phyloP scores from a whole-genome alignment of 2,797 vertebrate species.

The Chrosomus eos region DNA sequence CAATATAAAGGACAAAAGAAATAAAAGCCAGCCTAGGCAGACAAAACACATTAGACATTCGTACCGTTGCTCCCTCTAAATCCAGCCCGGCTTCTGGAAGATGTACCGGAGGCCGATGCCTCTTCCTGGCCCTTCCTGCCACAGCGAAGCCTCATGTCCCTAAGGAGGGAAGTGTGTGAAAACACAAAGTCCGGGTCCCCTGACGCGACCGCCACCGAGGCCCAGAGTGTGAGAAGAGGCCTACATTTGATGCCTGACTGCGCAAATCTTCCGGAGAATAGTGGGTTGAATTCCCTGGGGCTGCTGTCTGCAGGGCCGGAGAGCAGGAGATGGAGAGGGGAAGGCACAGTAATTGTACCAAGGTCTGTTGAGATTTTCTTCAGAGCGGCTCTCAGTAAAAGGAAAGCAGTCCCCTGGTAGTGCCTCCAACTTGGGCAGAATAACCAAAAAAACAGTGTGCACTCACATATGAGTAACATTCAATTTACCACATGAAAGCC shows the following conservation, averaged over 20 bases:
- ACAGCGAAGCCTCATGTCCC: slow-evolving; percentile 72
- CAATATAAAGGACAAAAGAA: neutral
- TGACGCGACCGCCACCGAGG: slow-evolving; percentile 64
- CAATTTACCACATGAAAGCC: slow-evolving; percentile 89
- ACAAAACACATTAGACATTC: slow-evolving; percentile 16
- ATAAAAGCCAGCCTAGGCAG: neutral
- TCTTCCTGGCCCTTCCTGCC: slow-evolving; percentile 54
- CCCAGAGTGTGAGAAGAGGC: slow-evolving; percentile 84
- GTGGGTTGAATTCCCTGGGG: slow-evolving; percentile 84
- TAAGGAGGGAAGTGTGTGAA: slow-evolving; percentile 79
- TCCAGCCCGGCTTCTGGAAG: neutral
- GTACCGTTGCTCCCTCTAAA: neutral
- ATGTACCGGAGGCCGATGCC: slow-evolving; percentile 8
- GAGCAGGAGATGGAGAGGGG: slow-evolving; percentile 85
- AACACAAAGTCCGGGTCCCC: slow-evolving; percentile 78
- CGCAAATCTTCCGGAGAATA: slow-evolving; percentile 84
- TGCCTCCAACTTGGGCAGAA: slow-evolving; percentile 82
- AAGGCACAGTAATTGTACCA: slow-evolving; percentile 87
- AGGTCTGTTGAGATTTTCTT: slow-evolving; percentile 88
- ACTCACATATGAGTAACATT: slow-evolving; percentile 89
- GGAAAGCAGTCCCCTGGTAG: slow-evolving; percentile 82
- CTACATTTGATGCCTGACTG: slow-evolving; percentile 86
- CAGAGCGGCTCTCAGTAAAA: slow-evolving; percentile 84
- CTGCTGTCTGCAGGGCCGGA: slow-evolving; percentile 78
- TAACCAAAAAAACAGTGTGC: slow-evolving; percentile 82